Conservation (phyloP, 2,113 vertebrate species). For the Neotragus moschatus region DNA sequence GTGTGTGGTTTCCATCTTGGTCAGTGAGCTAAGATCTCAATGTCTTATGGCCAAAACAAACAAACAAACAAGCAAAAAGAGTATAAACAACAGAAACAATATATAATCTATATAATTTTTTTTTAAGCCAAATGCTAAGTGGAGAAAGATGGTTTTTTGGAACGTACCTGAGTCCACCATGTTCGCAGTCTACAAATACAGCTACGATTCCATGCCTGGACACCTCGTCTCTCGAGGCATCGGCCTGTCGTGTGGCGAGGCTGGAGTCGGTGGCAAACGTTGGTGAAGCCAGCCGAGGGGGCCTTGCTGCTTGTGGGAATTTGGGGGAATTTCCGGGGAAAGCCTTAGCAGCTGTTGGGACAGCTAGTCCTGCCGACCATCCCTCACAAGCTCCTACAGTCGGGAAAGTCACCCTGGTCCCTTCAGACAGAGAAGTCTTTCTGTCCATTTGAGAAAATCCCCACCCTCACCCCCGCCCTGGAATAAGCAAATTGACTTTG, state of each 20-base stretch:
- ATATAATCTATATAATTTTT: not conserved
- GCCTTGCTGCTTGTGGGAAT: not conserved
- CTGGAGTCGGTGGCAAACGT: not conserved
- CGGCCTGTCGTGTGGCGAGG: fast-evolving
- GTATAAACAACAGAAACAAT: not conserved
- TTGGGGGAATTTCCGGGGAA: not conserved
- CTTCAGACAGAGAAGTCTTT: not conserved
- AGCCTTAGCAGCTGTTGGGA: not conserved
- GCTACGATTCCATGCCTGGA: fast-evolving
- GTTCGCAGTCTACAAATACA: not conserved
- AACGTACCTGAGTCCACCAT: not conserved
- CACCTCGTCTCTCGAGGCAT: not conserved
- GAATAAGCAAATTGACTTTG: not conserved
- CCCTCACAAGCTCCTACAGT: not conserved
- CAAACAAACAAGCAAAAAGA: not conserved
- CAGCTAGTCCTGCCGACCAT: fast-evolving
- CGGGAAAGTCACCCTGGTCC: not conserved
- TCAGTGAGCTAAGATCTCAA: not conserved
- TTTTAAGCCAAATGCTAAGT: not conserved
- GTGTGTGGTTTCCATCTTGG: not conserved
- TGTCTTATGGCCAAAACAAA: fast-evolving
- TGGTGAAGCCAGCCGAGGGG: not conserved
- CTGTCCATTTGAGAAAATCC: not conserved
- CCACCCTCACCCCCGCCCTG: fast-evolving
- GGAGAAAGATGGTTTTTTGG: not conserved